Conservation (phyloP, 2,888 invertebrate species). For the Cryptocephalus primarius region DNA sequence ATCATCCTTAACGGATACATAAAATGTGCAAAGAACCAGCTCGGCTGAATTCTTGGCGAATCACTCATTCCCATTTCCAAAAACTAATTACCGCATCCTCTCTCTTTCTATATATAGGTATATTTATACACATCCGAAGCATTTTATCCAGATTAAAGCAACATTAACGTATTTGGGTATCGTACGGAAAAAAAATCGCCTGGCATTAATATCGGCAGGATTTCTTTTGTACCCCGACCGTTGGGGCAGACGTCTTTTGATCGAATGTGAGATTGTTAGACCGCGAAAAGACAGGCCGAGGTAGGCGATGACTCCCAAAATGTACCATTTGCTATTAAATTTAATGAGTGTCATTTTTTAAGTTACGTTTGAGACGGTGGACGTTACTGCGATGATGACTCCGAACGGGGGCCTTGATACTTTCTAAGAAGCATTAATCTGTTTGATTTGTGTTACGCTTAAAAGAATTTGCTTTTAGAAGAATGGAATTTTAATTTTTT, state of each 20-base stretch:
- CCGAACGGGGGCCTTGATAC: too few species aligned
- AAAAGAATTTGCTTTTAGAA: too few species aligned
- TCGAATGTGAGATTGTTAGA: not conserved
- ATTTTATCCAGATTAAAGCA: conserved; percentile 9
- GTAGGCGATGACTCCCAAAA: conserved; percentile 1
- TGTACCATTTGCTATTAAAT: conserved; percentile 7
- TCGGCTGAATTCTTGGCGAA: not conserved
- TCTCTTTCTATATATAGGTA: not conserved
- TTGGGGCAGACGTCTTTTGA: not conserved
- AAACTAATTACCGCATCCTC: conserved; percentile 19
- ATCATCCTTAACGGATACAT: too few species aligned
- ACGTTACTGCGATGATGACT: too few species aligned
- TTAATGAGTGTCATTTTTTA: conserved; percentile 16
- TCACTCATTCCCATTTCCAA: conserved; percentile 7
- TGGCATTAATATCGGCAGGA: conserved; percentile 11
- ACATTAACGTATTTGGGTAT: conserved; percentile 9
- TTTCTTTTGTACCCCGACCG: conserved; percentile 8
- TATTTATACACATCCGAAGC: conserved; percentile 2
- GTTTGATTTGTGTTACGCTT: too few species aligned
- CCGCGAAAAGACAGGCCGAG: conserved; percentile 11
- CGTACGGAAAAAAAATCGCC: conserved; percentile 8
- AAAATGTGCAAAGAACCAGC: too few species aligned
- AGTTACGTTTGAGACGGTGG: not conserved
- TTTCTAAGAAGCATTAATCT: too few species aligned
- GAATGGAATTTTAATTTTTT: too few species aligned